Evolutionary conservation across 2,888 invertebrate genomes (phyloP).

Genomic region (Epsilonema sp.): DNA sequence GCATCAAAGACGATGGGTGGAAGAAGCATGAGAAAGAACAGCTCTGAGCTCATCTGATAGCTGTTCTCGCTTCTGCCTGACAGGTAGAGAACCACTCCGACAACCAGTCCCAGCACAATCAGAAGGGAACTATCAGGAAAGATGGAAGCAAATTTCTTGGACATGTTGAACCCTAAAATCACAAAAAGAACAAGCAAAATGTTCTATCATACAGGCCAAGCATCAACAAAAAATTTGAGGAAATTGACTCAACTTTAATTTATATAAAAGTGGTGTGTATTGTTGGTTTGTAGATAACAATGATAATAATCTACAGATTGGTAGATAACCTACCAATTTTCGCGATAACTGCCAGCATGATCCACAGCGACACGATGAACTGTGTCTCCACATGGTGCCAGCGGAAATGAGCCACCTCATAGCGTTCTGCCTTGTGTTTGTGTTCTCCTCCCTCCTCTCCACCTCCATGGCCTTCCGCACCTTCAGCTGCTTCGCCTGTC

Average conservation of each 20-base stretch:
- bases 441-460: too few species aligned
- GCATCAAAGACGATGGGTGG: slow-evolving; percentile 96
- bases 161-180: slow-evolving; percentile 79
- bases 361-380: slow-evolving; percentile 81
- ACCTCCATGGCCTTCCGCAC: too few species aligned
- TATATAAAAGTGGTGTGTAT: too few species aligned
- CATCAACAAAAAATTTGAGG: too few species aligned
- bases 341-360: too few species aligned
- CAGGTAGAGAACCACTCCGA: slow-evolving; percentile 61
- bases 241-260: too few species aligned
- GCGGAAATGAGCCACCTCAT: slow-evolving; percentile 59
- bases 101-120: slow-evolving; percentile 77
- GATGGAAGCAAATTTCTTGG: slow-evolving; percentile 65
- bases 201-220: too few species aligned
- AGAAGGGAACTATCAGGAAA: slow-evolving; percentile 93
- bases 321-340: too few species aligned
- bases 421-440: slow-evolving; percentile 36
- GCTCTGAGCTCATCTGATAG: slow-evolving; percentile 63
- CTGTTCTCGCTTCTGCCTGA: slow-evolving; percentile 21
- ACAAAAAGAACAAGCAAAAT: too few species aligned
- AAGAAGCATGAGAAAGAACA: slow-evolving; percentile 89
- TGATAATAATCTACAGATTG: too few species aligned
- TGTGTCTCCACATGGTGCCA: slow-evolving; percentile 74
- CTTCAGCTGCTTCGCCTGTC: too few species aligned
- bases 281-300: too few species aligned